phyloP scores from a whole-genome alignment of 1,140 invertebrate species.

The Leguminivora glycinivorella region DNA sequence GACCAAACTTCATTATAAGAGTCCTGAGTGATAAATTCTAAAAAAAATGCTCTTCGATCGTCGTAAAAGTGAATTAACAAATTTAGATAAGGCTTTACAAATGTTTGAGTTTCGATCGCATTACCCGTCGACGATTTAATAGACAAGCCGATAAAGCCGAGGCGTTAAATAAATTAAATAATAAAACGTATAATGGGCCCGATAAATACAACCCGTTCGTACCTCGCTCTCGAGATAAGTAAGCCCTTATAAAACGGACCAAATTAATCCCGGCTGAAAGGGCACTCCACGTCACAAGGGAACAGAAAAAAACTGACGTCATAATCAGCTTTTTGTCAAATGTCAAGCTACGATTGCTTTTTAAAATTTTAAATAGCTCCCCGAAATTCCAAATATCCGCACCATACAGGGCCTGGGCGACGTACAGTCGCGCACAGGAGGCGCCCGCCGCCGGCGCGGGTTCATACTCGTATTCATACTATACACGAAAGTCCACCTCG shows the following conservation, averaged over 20 bases:
- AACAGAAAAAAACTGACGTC: slow-evolving; percentile 72
- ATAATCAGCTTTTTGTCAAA: slow-evolving; percentile 79
- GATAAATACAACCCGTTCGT: slow-evolving; percentile 75
- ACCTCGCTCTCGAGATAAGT: slow-evolving; percentile 69
- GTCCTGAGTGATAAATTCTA: slow-evolving; percentile 14
- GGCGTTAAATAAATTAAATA: slow-evolving; percentile 79
- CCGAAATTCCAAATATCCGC: slow-evolving; percentile 39
- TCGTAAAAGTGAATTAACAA: slow-evolving; percentile 50
- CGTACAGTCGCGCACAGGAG: slow-evolving; percentile 47
- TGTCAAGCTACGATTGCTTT: slow-evolving; percentile 70
- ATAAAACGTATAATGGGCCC: slow-evolving; percentile 76
- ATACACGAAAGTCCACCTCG: slow-evolving; percentile 5
- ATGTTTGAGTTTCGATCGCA: slow-evolving; percentile 70
- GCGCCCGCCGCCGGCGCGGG: background rate
- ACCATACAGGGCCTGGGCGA: slow-evolving; percentile 33
- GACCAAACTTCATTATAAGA: slow-evolving; percentile 6
- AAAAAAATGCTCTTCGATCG: slow-evolving; percentile 30
- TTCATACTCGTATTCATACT: too few species aligned
- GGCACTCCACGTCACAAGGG: slow-evolving; percentile 48
- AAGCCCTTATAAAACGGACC: slow-evolving; percentile 75
- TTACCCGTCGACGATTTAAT: slow-evolving; percentile 72
- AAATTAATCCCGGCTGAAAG: slow-evolving; percentile 76
- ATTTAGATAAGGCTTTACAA: slow-evolving; percentile 56
- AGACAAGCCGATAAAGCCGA: slow-evolving; percentile 71
- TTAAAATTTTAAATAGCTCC: slow-evolving; percentile 72